A percentile compares a stretch with the other conserved stretches of the same genome.
phyloP scores from a whole-genome alignment of 2,888 invertebrate species.

The Nebria brevicollis region DNA sequence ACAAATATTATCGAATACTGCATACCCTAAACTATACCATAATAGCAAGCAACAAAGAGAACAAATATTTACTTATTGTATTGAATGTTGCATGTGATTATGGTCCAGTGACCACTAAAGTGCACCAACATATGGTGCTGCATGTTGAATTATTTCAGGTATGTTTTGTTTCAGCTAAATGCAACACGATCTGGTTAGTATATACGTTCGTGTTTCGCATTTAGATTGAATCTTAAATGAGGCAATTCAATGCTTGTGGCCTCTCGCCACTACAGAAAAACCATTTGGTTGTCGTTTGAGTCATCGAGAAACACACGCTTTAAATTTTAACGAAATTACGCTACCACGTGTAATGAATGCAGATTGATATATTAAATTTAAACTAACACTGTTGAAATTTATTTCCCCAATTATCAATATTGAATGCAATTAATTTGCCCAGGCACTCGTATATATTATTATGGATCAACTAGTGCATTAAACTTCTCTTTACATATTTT shows the following conservation, averaged over 20 bases:
- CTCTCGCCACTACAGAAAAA: not conserved
- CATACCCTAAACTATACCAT: too few relatives aligned
- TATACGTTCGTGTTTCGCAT: not conserved
- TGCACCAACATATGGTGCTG: not conserved
- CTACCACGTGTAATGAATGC: conserved; percentile 27
- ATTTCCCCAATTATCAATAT: conserved; percentile 1
- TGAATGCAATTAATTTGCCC: not conserved
- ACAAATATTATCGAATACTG: too few relatives aligned
- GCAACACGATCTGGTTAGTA: not conserved
- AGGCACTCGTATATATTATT: not conserved
- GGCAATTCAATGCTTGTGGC: conserved; percentile 17
- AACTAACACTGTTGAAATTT: conserved; percentile 30
- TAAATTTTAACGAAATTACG: not conserved
- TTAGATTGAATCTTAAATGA: conserved; percentile 30
- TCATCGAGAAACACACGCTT: not conserved
- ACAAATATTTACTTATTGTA: not conserved
- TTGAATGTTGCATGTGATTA: not conserved
- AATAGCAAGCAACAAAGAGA: too few relatives aligned
- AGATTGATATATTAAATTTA: conserved; percentile 40
- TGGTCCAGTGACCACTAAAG: not conserved
- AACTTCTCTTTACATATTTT: too few relatives aligned
- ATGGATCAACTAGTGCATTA: not conserved
- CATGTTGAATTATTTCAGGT: not conserved
- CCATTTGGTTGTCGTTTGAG: not conserved
- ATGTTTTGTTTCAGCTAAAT: not conserved